A percentile compares a stretch with the other conserved stretches of the same genome.
phyloP scores from a whole-genome alignment of 2,113 vertebrate genomes.

The Pogona vitticeps region DNA sequence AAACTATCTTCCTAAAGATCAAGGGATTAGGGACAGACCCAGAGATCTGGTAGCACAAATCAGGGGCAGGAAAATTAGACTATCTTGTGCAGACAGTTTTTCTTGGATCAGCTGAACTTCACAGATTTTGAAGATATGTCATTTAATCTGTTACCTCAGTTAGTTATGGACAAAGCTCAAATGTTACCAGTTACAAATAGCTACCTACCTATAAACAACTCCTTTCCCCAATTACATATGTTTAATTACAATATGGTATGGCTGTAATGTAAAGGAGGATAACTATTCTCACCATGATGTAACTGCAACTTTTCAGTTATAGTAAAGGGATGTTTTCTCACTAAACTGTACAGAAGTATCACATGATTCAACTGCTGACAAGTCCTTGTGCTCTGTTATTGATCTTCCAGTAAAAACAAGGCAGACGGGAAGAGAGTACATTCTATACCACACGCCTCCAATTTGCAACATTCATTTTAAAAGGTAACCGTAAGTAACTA shows the following conservation, averaged over 20 bases:
- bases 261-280: background rate
- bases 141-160: background rate
- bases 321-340: background rate
- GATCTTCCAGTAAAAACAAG: too few relatives aligned
- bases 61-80: background rate
- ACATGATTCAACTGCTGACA: too few relatives aligned
- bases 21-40: background rate
- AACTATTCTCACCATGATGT: background rate
- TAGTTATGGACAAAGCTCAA: background rate
- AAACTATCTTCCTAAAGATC: background rate
- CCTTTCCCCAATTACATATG: background rate
- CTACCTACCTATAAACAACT: background rate
- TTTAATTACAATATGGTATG: background rate
- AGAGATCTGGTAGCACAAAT: background rate
- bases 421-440: too few relatives aligned
- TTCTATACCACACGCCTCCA: background rate
- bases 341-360: background rate
- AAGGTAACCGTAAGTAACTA: too few relatives aligned
- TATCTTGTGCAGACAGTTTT: background rate
- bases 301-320: background rate
- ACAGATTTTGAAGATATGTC: conserved; percentile 2
- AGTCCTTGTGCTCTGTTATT: too few relatives aligned
- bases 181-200: background rate
- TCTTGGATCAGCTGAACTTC: background rate
- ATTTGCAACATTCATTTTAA: too few relatives aligned